Conservation (phyloP, 2,888 invertebrate species). For the Exephanes ischioxanthus region DNA sequence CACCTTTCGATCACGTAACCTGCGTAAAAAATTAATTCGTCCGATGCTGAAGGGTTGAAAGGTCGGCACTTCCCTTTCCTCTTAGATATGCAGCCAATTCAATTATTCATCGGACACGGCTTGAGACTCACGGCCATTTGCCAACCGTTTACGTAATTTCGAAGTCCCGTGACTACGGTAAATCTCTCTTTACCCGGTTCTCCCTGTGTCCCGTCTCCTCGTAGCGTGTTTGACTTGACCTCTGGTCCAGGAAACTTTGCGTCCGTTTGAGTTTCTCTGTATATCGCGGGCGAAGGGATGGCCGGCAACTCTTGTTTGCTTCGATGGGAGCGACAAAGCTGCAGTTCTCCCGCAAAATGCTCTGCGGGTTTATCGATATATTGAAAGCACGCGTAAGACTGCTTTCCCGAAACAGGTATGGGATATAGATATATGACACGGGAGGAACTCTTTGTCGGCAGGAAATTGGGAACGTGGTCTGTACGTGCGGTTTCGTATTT, state of each 20-base stretch:
- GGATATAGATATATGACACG: not conserved
- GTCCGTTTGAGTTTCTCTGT: not conserved
- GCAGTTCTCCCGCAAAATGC: not conserved
- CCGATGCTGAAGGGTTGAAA: constrained; percentile 29
- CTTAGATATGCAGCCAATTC: constrained; percentile 46
- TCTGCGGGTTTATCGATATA: constrained; percentile 9
- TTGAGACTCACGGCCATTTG: constrained; percentile 54
- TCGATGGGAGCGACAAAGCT: not conserved
- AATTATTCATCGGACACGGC: constrained; percentile 56
- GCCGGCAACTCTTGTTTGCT: not conserved
- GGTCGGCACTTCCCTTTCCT: constrained; percentile 17
- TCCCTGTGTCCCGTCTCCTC: constrained; percentile 18
- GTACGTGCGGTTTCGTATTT: constrained; percentile 5
- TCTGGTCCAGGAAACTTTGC: constrained; percentile 18
- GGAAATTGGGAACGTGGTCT: constrained; percentile 33
- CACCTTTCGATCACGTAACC: too few relatives aligned
- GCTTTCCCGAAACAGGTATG: constrained; percentile 1
- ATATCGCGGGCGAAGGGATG: not conserved
- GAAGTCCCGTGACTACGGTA: constrained; percentile 6
- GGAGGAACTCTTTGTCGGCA: not conserved
- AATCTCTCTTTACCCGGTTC: constrained; percentile 30
- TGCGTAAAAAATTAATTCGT: not conserved
- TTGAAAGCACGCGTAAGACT: constrained; percentile 7
- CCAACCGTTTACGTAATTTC: constrained; percentile 56
- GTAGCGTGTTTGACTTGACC: constrained; percentile 46